Conservation (phyloP, 2,797 vertebrate species). For the Thamnophis elegans region DNA sequence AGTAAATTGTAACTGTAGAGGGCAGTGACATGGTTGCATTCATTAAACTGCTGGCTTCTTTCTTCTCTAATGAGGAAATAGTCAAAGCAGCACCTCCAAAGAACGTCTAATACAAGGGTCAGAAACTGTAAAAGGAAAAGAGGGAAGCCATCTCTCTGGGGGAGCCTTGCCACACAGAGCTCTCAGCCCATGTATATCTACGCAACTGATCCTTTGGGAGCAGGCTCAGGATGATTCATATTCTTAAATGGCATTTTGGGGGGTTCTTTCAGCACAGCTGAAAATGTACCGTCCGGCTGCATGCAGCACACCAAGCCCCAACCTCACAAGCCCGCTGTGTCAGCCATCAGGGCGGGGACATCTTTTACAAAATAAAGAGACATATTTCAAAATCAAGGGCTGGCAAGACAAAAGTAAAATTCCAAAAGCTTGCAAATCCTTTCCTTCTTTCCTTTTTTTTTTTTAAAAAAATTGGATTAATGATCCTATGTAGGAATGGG, state of each 20-base stretch:
- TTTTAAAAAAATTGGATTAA: slow-evolving; percentile 59
- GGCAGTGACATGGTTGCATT: not conserved
- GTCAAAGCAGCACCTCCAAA: not conserved
- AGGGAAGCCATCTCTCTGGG: slow-evolving; percentile 26
- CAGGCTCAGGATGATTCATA: slow-evolving; percentile 48
- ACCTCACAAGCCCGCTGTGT: slow-evolving; percentile 29
- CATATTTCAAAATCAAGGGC: slow-evolving; percentile 36
- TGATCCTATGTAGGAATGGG: slow-evolving; percentile 57
- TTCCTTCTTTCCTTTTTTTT: not conserved
- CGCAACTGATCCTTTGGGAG: slow-evolving; percentile 40
- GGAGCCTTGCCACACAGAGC: slow-evolving; percentile 22
- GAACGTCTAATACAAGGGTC: not conserved
- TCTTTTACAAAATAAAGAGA: slow-evolving; percentile 34
- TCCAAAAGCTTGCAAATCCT: slow-evolving; percentile 48
- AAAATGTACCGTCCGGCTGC: not conserved
- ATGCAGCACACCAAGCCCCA: slow-evolving; percentile 31
- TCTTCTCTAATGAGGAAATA: not conserved
- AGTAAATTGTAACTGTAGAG: not conserved
- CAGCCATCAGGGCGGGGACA: not conserved
- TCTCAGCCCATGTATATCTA: slow-evolving; percentile 20
- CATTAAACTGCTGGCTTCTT: not conserved
- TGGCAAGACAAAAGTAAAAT: slow-evolving; percentile 46
- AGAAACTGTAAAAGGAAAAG: not conserved
- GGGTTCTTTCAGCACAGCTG: slow-evolving; percentile 43
- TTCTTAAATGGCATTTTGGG: slow-evolving; percentile 30